These are phyloP conservation scores for Brachystomella parvula DNA, from an alignment of 1,140 invertebrate species.

Conservation along the genomic window DNA sequence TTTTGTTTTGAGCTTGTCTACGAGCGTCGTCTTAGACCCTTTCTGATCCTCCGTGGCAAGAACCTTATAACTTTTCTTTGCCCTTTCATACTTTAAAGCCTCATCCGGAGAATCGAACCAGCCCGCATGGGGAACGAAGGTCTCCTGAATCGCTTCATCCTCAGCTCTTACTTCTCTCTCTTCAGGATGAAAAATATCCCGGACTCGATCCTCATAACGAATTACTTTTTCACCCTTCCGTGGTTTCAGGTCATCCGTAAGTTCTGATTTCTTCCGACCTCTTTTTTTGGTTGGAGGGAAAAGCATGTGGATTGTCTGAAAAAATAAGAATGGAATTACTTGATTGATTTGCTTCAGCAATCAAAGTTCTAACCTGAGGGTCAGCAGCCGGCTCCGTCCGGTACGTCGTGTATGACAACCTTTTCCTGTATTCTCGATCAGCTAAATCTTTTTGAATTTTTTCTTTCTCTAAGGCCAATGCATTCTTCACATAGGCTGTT, in stretches of 20 bases:
- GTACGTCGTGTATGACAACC: background rate
- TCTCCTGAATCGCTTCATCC: background rate
- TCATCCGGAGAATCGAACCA: background rate
- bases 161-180: background rate
- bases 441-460: background rate
- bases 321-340: too few species aligned
- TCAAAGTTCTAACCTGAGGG: background rate
- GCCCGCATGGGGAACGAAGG: background rate
- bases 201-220: background rate
- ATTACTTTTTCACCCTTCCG: background rate
- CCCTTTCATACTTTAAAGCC: background rate
- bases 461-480: background rate
- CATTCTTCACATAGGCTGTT: background rate
- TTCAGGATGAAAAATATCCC: background rate
- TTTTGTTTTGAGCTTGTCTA: background rate
- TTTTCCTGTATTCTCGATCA: background rate
- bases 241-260: background rate
- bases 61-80: background rate
- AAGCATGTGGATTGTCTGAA: constrained; percentile 1
- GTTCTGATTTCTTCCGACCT: background rate
- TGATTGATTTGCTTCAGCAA: too few species aligned
- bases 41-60: background rate
- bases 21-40: background rate
- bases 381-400: background rate
- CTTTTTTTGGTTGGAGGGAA: background rate